These are phyloP conservation scores for Holothuria scabra DNA, from an alignment of 53 echinoderm and acorn worm genomes.

Conservation along the genomic window DNA sequence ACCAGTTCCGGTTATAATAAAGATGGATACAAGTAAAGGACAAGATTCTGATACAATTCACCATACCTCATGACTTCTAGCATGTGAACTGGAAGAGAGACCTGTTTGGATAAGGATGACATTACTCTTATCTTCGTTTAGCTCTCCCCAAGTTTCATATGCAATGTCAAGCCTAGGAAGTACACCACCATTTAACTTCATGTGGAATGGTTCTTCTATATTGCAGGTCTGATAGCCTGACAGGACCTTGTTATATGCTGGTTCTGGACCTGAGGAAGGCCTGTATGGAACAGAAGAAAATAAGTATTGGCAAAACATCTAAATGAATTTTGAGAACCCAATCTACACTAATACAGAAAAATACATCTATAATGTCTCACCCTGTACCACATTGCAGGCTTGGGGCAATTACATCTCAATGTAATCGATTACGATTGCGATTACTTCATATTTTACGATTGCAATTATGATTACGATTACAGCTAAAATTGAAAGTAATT, in stretches of 20 bases:
- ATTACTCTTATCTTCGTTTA: slow-evolving; percentile 83
- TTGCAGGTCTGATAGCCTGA: slow-evolving; percentile 78
- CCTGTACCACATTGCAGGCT: too few relatives aligned
- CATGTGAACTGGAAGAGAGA: slow-evolving; percentile 86
- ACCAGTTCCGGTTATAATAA: too few relatives aligned
- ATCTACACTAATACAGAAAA: too few relatives aligned
- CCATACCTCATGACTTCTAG: slow-evolving; percentile 81
- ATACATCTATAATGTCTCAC: too few relatives aligned
- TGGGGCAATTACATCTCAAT: too few relatives aligned
- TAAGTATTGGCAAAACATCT: background rate
- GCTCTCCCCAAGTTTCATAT: slow-evolving; percentile 95
- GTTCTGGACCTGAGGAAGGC: slow-evolving; percentile 79
- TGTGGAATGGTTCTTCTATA: slow-evolving; percentile 68
- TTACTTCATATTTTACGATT: too few relatives aligned
- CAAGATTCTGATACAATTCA: too few relatives aligned
- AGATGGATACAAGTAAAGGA: too few relatives aligned
- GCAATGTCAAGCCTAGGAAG: slow-evolving; percentile 82
- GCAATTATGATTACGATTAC: too few relatives aligned
- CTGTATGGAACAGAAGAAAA: slow-evolving; percentile 25
- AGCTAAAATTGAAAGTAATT: too few relatives aligned
- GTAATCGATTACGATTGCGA: too few relatives aligned
- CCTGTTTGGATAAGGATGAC: slow-evolving; percentile 82
- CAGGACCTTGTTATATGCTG: slow-evolving; percentile 77
- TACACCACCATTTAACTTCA: slow-evolving; percentile 81
- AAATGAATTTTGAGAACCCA: too few relatives aligned